Percentiles rank a stretch among this genome's conserved stretches.
These are phyloP conservation scores for Dryas iulia DNA, from an alignment of 1,140 invertebrate species.

Conservation along the genomic window DNA sequence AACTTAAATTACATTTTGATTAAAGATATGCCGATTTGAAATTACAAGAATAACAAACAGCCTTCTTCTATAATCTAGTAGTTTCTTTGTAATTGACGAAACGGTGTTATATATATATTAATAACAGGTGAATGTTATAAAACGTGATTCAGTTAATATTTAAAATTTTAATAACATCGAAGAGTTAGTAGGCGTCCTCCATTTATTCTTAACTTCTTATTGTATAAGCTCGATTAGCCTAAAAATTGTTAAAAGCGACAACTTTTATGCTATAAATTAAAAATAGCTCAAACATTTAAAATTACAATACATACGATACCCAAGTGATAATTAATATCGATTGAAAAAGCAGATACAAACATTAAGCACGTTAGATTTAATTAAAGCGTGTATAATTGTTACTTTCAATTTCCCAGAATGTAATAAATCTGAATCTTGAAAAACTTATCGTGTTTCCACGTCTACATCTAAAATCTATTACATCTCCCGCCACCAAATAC, in stretches of 20 bases:
- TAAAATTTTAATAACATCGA: too few relatives aligned
- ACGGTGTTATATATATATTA: not conserved
- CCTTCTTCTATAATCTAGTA: not conserved
- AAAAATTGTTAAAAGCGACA: not conserved
- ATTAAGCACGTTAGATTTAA: not conserved
- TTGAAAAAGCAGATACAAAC: constrained; percentile 1
- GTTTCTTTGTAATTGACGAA: not conserved
- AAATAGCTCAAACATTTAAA: not conserved
- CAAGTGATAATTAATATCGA: not conserved
- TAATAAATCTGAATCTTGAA: not conserved
- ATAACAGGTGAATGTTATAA: not conserved
- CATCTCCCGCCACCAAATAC: constrained; percentile 44
- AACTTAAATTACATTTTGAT: not conserved
- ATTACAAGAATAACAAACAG: not conserved
- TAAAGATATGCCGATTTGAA: not conserved
- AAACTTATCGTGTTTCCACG: not conserved
- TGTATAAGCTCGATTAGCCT: too few relatives aligned
- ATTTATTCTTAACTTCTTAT: too few relatives aligned
- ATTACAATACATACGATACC: not conserved
- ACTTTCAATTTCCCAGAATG: not conserved
- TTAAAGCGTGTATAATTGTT: not conserved
- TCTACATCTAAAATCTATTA: not conserved
- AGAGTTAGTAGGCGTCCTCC: not conserved
- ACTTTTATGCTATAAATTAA: not conserved
- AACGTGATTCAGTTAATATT: too few relatives aligned